Conservation (phyloP, 2,113 vertebrate species). For the Emydura subglobosa region DNA sequence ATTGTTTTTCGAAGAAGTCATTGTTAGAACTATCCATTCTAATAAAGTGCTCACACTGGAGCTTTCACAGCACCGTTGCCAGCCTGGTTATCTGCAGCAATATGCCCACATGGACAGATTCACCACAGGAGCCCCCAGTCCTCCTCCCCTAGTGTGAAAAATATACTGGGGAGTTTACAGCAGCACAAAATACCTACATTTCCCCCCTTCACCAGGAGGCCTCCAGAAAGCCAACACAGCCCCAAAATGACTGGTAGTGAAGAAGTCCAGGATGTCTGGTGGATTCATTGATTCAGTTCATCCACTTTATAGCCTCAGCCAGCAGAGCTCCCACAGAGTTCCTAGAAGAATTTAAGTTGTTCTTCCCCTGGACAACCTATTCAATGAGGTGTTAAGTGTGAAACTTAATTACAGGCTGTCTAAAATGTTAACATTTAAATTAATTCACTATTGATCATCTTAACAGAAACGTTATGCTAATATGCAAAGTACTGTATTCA, state of each 20-base stretch:
- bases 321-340: background rate
- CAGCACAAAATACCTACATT: background rate
- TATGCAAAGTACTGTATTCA: background rate
- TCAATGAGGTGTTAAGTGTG: conserved; percentile 36
- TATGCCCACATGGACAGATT: background rate
- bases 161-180: background rate
- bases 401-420: conserved; percentile 36
- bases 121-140: background rate
- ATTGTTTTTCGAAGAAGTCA: conserved; percentile 23
- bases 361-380: background rate
- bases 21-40: background rate
- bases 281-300: background rate
- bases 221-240: background rate
- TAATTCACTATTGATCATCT: background rate
- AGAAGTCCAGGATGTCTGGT: background rate
- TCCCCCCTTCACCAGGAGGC: background rate
- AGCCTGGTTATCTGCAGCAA: background rate
- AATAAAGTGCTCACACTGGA: background rate
- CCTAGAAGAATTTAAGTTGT: background rate
- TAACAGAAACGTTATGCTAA: conserved; percentile 3
- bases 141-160: background rate
- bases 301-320: background rate
- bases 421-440: conserved; percentile 12
- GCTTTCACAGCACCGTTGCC: background rate
- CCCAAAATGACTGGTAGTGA: background rate